A percentile compares a stretch with the other conserved stretches of the same genome.
These are phyloP conservation scores for Nymphalis polychloros DNA, from an alignment of 2,888 invertebrate species.

Conservation along the genomic window DNA sequence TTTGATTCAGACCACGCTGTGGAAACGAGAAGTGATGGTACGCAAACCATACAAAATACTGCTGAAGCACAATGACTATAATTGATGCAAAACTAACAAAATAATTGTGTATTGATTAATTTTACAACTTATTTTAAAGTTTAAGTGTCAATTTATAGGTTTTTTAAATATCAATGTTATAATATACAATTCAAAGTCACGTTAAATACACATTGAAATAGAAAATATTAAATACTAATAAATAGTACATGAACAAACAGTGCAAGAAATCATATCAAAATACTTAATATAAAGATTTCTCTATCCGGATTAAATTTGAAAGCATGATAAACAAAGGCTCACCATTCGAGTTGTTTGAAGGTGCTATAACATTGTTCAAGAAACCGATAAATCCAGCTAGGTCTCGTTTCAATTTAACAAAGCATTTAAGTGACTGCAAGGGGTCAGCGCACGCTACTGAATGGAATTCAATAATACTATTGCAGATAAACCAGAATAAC, in stretches of 20 bases:
- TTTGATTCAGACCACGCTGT: too few species aligned
- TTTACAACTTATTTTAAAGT: too few species aligned
- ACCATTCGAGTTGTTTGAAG: constrained; percentile 39
- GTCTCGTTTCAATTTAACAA: constrained; percentile 45
- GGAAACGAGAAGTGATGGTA: too few species aligned
- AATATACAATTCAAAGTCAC: too few species aligned
- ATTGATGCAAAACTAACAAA: background rate
- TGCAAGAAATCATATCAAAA: too few species aligned
- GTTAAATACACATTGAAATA: too few species aligned
- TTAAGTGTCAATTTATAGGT: too few species aligned
- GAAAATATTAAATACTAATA: too few species aligned
- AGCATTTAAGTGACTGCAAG: constrained; percentile 39
- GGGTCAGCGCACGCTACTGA: constrained; percentile 39
- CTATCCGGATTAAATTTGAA: constrained; percentile 18
- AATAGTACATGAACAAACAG: too few species aligned
- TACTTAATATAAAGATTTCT: background rate
- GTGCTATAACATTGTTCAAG: constrained; percentile 43
- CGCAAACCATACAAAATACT: too few species aligned
- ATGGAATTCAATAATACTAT: constrained; percentile 33
- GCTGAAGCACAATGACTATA: too few species aligned
- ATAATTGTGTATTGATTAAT: background rate
- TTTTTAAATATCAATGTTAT: too few species aligned
- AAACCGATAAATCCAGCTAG: constrained; percentile 43
- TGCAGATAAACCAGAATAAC: constrained; percentile 27
- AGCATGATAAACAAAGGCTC: constrained; percentile 23